Evolutionary conservation across 2,797 vertebrate genomes (phyloP).

Genomic region (Taeniopygia guttata): DNA sequence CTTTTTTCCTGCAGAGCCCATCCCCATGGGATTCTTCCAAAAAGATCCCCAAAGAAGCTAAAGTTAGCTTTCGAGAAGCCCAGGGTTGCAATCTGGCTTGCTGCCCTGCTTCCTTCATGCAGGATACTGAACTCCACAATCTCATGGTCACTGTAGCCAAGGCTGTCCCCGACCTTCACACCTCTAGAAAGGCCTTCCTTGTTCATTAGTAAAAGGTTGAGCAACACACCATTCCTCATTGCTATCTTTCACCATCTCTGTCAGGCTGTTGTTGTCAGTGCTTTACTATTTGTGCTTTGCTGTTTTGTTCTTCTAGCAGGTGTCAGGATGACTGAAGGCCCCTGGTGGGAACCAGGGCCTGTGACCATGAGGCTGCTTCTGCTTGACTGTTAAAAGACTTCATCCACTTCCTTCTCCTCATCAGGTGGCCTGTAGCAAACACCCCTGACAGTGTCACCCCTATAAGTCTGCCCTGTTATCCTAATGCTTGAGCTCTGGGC

Average conservation of each 20-base stretch:
- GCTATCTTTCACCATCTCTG: not conserved
- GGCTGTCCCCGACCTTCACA: not conserved
- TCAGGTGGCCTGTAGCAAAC: not conserved
- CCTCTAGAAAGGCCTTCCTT: not conserved
- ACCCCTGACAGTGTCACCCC: not conserved
- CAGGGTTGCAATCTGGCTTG: not conserved
- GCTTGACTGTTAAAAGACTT: not conserved
- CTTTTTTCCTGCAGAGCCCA: accelerated
- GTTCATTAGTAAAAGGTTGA: not conserved
- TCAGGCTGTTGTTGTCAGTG: not conserved
- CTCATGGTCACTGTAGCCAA: not conserved
- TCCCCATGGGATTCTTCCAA: not conserved
- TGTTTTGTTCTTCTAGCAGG: not conserved
- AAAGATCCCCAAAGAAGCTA: not conserved
- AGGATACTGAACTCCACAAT: not conserved
- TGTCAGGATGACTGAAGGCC: not conserved
- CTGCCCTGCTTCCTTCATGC: not conserved
- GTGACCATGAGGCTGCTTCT: not conserved
- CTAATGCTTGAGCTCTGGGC: accelerated
- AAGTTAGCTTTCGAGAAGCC: not conserved
- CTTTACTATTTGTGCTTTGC: not conserved
- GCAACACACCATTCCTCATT: not conserved
- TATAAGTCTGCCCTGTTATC: not conserved
- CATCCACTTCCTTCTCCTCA: not conserved
- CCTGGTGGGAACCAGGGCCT: not conserved